phyloP scores from a whole-genome alignment of 2,113 vertebrate species.

The Hippocampus zosterae region DNA sequence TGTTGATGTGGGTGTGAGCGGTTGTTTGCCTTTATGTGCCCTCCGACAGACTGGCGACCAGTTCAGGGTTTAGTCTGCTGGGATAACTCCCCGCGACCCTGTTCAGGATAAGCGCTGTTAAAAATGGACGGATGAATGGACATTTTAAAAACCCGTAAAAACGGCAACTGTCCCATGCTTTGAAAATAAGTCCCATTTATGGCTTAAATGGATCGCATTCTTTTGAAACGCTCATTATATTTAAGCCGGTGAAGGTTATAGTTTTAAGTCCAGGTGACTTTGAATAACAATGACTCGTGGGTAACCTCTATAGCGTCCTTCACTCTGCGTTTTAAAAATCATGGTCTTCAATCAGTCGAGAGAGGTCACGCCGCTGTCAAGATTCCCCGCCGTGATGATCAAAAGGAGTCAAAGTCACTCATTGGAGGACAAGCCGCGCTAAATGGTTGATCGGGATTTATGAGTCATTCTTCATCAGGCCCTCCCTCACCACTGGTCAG shows the following conservation, averaged over 20 bases:
- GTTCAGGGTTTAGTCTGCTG: too few species aligned
- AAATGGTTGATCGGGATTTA: not conserved
- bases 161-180: not conserved
- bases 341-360: constrained; percentile 56
- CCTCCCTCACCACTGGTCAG: constrained; percentile 5
- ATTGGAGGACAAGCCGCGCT: constrained; percentile 18
- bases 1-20: too few species aligned
- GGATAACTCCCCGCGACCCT: too few species aligned
- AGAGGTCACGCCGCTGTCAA: constrained; percentile 51
- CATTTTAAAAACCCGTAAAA: not conserved
- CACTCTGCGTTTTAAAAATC: constrained; percentile 54
- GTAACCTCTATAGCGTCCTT: constrained; percentile 38
- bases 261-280: constrained; percentile 46
- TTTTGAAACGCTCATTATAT: constrained; percentile 39
- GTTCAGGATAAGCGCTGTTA: too few species aligned
- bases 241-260: constrained; percentile 44
- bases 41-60: too few species aligned
- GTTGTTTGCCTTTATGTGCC: too few species aligned
- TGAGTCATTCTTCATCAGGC: constrained; percentile 22
- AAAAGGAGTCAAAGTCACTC: constrained; percentile 18
- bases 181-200: not conserved
- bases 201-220: constrained; percentile 8
- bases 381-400: constrained; percentile 43
- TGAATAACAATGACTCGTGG: constrained; percentile 43
- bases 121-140: too few species aligned